phyloP scores from a whole-genome alignment of 2,888 invertebrate species.

The Saturnia japonica region DNA sequence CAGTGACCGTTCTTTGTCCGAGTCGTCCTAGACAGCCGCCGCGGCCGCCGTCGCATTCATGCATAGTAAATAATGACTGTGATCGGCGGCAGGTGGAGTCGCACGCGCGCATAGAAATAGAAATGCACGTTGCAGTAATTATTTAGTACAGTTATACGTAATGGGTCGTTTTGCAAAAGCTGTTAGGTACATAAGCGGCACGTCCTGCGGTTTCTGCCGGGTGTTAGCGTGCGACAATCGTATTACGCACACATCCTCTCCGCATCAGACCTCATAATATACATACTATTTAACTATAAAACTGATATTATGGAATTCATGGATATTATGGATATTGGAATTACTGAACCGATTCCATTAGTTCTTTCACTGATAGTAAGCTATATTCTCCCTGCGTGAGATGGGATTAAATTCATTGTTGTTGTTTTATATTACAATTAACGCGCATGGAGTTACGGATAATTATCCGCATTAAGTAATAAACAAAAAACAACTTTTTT shows the following conservation, averaged over 20 bases:
- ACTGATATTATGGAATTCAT: neutral
- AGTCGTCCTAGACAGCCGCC: conserved; percentile 75
- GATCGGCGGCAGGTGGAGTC: conserved; percentile 77
- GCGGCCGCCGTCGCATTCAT: conserved; percentile 76
- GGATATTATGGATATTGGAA: too few relatives aligned
- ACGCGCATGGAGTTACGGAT: too few relatives aligned
- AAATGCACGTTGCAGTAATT: conserved; percentile 82
- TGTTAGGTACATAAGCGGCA: conserved; percentile 78
- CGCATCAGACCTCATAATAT: conserved; percentile 21
- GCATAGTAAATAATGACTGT: conserved; percentile 82
- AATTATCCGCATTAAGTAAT: too few relatives aligned
- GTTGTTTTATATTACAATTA: too few relatives aligned
- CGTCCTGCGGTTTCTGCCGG: conserved; percentile 71
- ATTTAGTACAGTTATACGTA: conserved; percentile 81
- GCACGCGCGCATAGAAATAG: conserved; percentile 80
- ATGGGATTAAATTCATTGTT: too few relatives aligned
- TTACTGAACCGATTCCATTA: too few relatives aligned
- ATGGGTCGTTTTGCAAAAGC: conserved; percentile 81
- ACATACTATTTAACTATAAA: neutral
- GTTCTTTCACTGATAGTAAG: too few relatives aligned
- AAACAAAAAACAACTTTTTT: too few relatives aligned
- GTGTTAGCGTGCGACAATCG: conserved; percentile 50
- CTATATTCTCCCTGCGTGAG: too few relatives aligned
- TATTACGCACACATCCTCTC: conserved; percentile 29
- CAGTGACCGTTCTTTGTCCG: conserved; percentile 76